Evolutionary conservation across 1,140 invertebrate genomes (phyloP).

Genomic region (Antheraea pernyi): DNA sequence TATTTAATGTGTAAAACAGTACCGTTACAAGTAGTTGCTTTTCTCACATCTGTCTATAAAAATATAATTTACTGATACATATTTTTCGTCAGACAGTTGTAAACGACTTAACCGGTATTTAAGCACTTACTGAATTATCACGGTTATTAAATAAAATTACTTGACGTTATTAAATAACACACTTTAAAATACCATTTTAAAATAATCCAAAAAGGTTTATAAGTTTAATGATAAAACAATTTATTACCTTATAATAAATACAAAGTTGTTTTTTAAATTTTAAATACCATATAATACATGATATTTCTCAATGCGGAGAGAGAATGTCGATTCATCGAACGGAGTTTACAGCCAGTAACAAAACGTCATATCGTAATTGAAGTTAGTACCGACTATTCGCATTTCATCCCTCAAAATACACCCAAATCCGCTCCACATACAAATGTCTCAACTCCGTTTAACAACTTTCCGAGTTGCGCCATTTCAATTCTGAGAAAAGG

Average conservation of each 20-base stretch:
- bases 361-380: conserved; percentile 44
- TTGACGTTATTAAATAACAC: conserved; percentile 7
- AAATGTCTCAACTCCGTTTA: conserved; percentile 37
- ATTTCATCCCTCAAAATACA: conserved; percentile 30
- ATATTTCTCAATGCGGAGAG: conserved; percentile 53
- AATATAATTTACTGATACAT: background rate
- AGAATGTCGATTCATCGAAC: conserved; percentile 71
- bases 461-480: conserved; percentile 31
- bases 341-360: conserved; percentile 37
- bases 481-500: conserved; percentile 29
- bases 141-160: background rate
- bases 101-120: background rate
- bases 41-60: background rate
- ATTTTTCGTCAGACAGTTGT: background rate
- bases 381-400: conserved; percentile 28
- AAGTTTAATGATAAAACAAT: background rate
- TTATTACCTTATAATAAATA: background rate
- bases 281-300: conserved; percentile 16
- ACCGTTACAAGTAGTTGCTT: too few relatives aligned
- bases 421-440: conserved; percentile 20
- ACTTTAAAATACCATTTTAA: background rate
- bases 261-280: too few relatives aligned
- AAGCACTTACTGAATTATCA: background rate
- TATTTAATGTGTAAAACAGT: too few relatives aligned
- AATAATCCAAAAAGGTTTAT: background rate